Evolutionary conservation across 2,113 vertebrate species (phyloP), one percentile per base, ranked within the genome.

Genomic region (Siniperca knerii): DNA sequence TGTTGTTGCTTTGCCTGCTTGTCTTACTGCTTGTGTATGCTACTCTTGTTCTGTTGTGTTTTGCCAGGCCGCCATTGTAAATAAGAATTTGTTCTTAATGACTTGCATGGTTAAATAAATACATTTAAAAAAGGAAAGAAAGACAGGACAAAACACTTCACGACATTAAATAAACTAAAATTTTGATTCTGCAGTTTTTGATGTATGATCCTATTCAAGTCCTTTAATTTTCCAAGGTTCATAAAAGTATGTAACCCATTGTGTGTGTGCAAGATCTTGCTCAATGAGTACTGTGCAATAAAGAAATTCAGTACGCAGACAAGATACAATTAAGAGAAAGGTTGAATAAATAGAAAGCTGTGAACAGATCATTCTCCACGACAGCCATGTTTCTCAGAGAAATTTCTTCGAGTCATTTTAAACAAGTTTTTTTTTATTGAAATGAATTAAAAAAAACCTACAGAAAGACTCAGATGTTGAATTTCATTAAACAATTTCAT

Each of bases 401-500:
- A 60, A 85, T 25, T 37, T 0, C 0, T 48, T 33, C 2, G 6
- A 77, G 42, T 1, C 23, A 69, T 40, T 61, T 68, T 7, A 58
- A 65, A 84, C 73, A 77, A 83, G 21, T 37, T 4, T 46, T 62
- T 73, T 37, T 89, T 92, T 90, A 92, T 85, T 94, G 16, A 84
- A 75, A 69, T 80, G 0, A 46, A 77, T 25, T 25, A 25, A 54
- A 71, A 58, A 50, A 20, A 68, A 65, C n/a, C 6, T 18, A 75
- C 54, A 75, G 35, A 58, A 46, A 40, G 4, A 87, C 7, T 58
- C 21, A 65, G n/a, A 80, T 68, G 35, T 8, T 68, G 13, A 83
- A 67, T 69, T 15, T 64, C 9, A 85, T 82, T 60, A 40, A 68
- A 44, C 33, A 80, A 67, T 16, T 61, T 12, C 10, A 70, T 23